Conservation (phyloP, 2,113 vertebrate genomes). For the Scortum barcoo region DNA sequence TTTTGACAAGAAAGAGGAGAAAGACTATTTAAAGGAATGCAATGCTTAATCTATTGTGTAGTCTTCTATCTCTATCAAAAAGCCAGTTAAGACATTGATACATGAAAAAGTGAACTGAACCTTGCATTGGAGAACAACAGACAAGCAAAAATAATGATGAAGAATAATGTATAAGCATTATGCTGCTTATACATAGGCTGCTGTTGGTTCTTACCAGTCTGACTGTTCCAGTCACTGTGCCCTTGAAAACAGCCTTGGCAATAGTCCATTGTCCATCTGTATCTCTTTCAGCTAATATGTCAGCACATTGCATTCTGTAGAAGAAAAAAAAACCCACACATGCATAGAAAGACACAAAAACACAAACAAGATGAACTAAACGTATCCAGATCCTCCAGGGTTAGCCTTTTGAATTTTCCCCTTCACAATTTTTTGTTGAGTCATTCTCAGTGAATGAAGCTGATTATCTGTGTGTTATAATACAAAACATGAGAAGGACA, state of each 20-base stretch:
- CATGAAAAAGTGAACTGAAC: neutral
- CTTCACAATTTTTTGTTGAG: conserved; percentile 26
- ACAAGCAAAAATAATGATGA: neutral
- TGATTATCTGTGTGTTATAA: neutral
- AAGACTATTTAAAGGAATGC: neutral
- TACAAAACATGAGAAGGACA: conserved; percentile 2
- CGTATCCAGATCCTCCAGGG: neutral
- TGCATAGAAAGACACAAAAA: conserved; percentile 24
- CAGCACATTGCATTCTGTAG: conserved; percentile 80
- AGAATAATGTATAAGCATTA: neutral
- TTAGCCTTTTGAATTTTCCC: neutral
- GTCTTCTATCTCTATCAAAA: neutral
- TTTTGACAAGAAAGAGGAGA: neutral
- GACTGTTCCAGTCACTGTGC: conserved; percentile 75
- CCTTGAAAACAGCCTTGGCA: conserved; percentile 77
- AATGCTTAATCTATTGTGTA: neutral
- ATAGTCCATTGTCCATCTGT: conserved; percentile 71
- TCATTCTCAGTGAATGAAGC: conserved; percentile 28
- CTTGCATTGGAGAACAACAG: neutral
- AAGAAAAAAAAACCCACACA: conserved; percentile 14
- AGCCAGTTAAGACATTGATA: no score
- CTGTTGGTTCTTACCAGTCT: conserved; percentile 76
- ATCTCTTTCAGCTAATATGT: conserved; percentile 63
- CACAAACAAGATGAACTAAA: conserved; percentile 16
- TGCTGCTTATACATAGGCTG: no score